Evolutionary conservation across 1,140 invertebrate genomes (phyloP), one percentile per base, ranked within the genome.

Genomic region (Neotoxoptera formosana): DNA sequence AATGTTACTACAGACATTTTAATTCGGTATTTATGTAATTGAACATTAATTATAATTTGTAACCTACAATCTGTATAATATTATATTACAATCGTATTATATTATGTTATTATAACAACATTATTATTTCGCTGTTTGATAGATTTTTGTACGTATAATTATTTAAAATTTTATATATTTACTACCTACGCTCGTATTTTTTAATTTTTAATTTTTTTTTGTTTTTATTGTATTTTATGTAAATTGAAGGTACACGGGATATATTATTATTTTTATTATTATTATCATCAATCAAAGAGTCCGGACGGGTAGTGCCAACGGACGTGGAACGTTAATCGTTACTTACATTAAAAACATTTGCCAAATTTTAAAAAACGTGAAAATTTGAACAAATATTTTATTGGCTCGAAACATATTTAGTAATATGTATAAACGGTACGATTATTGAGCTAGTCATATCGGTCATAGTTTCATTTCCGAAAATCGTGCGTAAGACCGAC

Each of bases 171-270:
- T 91, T 91, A 67, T 36, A 90, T 45, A 25, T 4, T 0, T 56
- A 90, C 25, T 36, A 51, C 23, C 2, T 56, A 51, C 25, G 34
- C 25, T 51, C 30, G 25, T 84, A 84, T 84, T 25, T 41, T 84
- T 0, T 76, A n/a, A 11, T 86, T 30, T 11, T 84, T 76, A n/a
- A n/a, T 41, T 25, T 90, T 81, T 91, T 81, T 25, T 60, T 90
- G 0, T 67, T n/a, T 89, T n/a, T 34, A 91, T 76, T 48, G 56
- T 91, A 48, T 48, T 91, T 83, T 91, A 67, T 47, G 60, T 81
- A 83, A 83, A 91, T 91, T 47, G 25, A 81, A 34, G 90, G 90
- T 91, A 91, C 7, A 34, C 34, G 90, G 90, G 90, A 91, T 81
- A 48, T 36, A 53, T 53, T 87, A 48, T 87, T 87, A 47, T 47